Base-by-base conservation (phyloP, 37 sponge, comb jelly and placozoan genomes). In the Mnemiopsis leidyi region DNA sequence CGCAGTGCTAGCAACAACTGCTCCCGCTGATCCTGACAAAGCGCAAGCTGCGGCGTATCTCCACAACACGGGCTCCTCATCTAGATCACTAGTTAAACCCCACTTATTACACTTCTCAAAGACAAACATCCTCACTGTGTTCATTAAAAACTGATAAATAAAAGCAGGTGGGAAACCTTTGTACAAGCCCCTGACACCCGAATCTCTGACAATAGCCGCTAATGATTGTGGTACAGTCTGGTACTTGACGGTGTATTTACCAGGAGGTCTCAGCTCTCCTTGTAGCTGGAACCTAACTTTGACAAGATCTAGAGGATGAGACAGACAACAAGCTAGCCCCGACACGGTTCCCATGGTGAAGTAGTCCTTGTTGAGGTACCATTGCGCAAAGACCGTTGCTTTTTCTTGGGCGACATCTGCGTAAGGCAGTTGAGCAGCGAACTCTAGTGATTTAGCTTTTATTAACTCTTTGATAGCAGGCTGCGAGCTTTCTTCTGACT, bases 281-380 rank as follows among this genome's bases (percentile, higher is more conserved):
- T 79, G 82, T 13, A 79, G 82, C 37, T 79, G 82, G 7, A 79
- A 20, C 37, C 82, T 23, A 28, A 79, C 82, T 79, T 79, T 79
- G 7, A 79, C 36, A 28, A 79, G 36, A 33, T 79, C 82, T 9
- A 79, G 36, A 28, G 82, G 82, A 7, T 79, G 37, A 7, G 82
- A 33, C 1, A 79, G 5, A 29, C 23, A 35, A 20, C 20, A 28
- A 20, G 82, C 21, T 13, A 29, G 13, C 7, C 36, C 82, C 3
- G 82, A 32, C 36, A 16, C 33, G 82, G 21, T 7, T 3, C 36
- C 82, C 82, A 79, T 9, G 34, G 31, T 29, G 1, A 79, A 33
- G 37, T 20, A 20, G 37, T 79, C 36, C 36, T 35, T 23, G 37
- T 34, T 16, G 36, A 79, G 82, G 37, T 1, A 23, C 82, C 82